Base-by-base conservation (phyloP, 2,113 vertebrate genomes). In the Eubucco bourcierii region DNA sequence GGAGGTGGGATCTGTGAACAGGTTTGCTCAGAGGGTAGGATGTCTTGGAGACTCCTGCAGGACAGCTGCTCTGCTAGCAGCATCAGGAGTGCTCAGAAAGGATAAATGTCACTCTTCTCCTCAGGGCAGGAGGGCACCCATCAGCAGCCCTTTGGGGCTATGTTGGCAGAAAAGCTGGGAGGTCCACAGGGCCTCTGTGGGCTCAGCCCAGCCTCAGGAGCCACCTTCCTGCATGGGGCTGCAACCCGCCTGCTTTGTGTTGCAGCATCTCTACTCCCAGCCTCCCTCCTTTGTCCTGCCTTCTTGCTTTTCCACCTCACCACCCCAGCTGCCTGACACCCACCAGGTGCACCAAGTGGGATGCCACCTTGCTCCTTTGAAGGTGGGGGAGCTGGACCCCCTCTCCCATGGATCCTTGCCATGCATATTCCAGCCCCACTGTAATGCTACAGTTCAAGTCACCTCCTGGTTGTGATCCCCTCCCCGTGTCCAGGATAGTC, bases 171-270 rank as follows among this genome's bases (percentile, higher is more conserved):
- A 77, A 31, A 86, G 39, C 15, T 2, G 2, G 12, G 34, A 58
- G 31, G 12, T 85, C 15, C 0, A 1, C 53, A 47, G 31, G 25
- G 66, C 33, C 61, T 37, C 41, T 12, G 53, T 10, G 8, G 19
- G 12, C 59, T 16, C 76, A 67, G 72, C 73, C 27, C 53, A 52
- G 79, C 59, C 44, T 34, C 39, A 9, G 68, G 17, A 88, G n/a
- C 73, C 64, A 66, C 75, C 75, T 84, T 68, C 64, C 61, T 1
- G 6, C 75, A 44, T 1, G 21, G 60, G 7, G 2, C 73, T 5
- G 28, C 2, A 5, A 88, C 47, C 88, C 86, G 82, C 19, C 3
- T 56, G 74, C 88, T 95, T 94, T 94, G 91, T 91, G 80, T 93
- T 2, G 2, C 56, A 87, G 73, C 77, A 60, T 84, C 58, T 68